Evolutionary conservation across 1,140 invertebrate genomes (phyloP), one percentile per base, ranked within the genome.

Genomic region (Sarcophaga peregrina): DNA sequence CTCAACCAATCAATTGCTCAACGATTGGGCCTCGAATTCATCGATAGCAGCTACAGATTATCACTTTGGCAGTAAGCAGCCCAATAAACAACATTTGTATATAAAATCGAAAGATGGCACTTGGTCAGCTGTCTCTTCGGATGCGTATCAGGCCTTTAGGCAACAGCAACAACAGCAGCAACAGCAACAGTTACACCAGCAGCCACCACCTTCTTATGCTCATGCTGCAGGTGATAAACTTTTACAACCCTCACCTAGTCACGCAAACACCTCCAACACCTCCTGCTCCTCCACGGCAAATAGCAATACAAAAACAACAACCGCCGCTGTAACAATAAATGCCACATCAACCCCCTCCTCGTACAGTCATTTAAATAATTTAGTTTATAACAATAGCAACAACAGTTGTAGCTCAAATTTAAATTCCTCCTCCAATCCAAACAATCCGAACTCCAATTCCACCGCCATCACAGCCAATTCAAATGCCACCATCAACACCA

Each of bases 101-200:
- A 87, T 90, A 7, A 90, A 90, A 84, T 86, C 89, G 82, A 90
- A 90, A 84, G 88, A 90, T 58, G 89, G 89, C 80, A 86, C 88
- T 45, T 90, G 89, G 88, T 90, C 89, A 1, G 87, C 89, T 0
- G 89, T 90, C 47, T 88, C 87, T 80, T 89, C 88, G 75, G 88
- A 90, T 82, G 85, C 89, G 50, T 90, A 90, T 84, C 89, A 90
- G 81, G 85, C 74, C 48, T 89, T 85, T 62, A 88, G 87, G 85
- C 88, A 87, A 50, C 85, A 85, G 68, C 86, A 87, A 25, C 86
- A 86, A 20, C 86, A 88, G 46, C 87, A 86, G 46, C 85, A 86
- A 75, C 86, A 87, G 68, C 84, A 87, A 50, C 25, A 37, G 25
- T 37, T 37, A 37, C 86, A 85, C 73, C 83, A 82, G n/a, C 80